phyloP scores from a whole-genome alignment of 2,797 vertebrate genomes.

The Peromyscus nudipes region DNA sequence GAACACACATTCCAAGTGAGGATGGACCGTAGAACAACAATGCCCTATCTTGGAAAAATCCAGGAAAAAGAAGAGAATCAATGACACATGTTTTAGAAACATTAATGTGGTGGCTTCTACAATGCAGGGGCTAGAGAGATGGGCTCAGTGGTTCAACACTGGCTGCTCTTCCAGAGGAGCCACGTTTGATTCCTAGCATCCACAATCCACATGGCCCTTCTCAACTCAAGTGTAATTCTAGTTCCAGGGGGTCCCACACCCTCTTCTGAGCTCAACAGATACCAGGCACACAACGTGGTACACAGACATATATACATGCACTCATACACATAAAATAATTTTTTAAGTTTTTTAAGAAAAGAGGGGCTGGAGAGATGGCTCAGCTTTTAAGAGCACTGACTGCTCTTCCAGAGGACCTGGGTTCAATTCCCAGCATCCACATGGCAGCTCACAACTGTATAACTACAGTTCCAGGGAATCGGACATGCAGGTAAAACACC shows the following conservation, averaged over 20 bases:
- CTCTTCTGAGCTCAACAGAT: neutral
- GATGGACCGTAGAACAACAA: neutral
- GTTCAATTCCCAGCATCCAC: neutral
- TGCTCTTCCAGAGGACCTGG: neutral
- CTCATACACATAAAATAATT: neutral
- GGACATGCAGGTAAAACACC: neutral
- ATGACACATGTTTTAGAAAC: constrained; percentile 46
- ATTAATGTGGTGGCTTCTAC: neutral
- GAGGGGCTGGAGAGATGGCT: neutral
- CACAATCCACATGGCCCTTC: neutral
- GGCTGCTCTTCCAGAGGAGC: neutral
- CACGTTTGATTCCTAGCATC: neutral
- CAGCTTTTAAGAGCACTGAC: neutral
- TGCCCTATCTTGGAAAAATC: neutral
- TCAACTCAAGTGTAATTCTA: neutral
- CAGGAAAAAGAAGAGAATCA: neutral
- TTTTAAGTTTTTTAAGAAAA: neutral
- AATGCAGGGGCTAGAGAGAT: neutral
- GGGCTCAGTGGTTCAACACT: neutral
- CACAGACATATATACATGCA: neutral
- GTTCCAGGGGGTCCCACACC: neutral
- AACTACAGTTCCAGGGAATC: neutral
- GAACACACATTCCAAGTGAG: neutral
- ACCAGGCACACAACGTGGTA: neutral
- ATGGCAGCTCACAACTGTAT: neutral